A percentile compares a stretch with the other conserved stretches of the same genome.
Conservation (phyloP, 1,140 invertebrate genomes). For the Myzus persicae region DNA sequence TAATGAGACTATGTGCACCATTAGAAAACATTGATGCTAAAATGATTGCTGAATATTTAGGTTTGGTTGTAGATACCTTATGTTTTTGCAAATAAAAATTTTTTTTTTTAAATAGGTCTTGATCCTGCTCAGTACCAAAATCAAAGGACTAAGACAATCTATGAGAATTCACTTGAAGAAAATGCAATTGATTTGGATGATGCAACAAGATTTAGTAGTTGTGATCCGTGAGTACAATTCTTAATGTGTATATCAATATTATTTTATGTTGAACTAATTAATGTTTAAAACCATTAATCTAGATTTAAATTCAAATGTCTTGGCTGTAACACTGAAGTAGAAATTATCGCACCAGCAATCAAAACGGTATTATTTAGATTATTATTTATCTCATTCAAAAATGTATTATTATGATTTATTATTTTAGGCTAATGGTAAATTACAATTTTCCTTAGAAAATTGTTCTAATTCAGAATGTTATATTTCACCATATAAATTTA, state of each 20-base stretch:
- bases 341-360: constrained; percentile 64
- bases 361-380: constrained; percentile 62
- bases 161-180: constrained; percentile 68
- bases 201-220: constrained; percentile 79
- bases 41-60: constrained; percentile 88
- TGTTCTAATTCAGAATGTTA: constrained; percentile 76
- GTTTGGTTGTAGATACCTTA: constrained; percentile 64
- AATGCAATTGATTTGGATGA: constrained; percentile 67
- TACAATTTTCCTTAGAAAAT: constrained; percentile 68
- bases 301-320: constrained; percentile 65
- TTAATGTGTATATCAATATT: neutral
- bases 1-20: constrained; percentile 92
- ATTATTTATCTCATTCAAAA: neutral
- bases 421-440: constrained; percentile 58
- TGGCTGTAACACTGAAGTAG: constrained; percentile 65
- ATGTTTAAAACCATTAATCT: constrained; percentile 39
- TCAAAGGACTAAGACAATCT: constrained; percentile 62
- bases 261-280: constrained; percentile 39
- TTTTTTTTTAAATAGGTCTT: constrained; percentile 63
- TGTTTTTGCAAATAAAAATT: neutral
- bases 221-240: constrained; percentile 66
- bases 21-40: constrained; percentile 92
- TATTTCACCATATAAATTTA: constrained; percentile 71
- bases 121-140: constrained; percentile 67
- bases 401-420: constrained; percentile 39